Base-by-base conservation (phyloP, 2,113 vertebrate genomes). In the Oceanites oceanicus region DNA sequence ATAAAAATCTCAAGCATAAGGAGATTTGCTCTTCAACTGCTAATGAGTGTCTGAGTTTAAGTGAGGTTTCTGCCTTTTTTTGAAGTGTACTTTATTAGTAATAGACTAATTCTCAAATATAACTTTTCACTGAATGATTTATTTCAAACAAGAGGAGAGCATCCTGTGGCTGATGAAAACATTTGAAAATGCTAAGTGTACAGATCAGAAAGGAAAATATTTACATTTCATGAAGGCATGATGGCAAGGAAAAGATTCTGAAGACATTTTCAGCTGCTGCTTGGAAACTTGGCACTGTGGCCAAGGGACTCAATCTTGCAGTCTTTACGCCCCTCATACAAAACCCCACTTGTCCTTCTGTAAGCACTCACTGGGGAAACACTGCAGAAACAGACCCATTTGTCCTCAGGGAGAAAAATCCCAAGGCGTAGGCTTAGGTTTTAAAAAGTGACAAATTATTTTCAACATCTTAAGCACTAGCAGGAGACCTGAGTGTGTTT, bases 151-250 rank as follows among this genome's bases (percentile, higher is more conserved):
- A 81, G 61, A 86, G 26, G 32, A 67, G 40, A 88, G 55, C 82
- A 86, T 71, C 44, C 40, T 91, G 56, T 49, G 56, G 83, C 56
- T 87, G 56, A 81, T 61, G 70, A 92, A 96, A 94, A 91, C 53
- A 68, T 89, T 87, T 94, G 40, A 36, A 95, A 96, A 58, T 85
- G 66, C 53, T 89, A 78, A 91, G 49, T 58, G n/a, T 78, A 84
- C 65, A 82, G n/a, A 63, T 87, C 83, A 92, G 80, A 92, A 94
- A 81, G 30, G 68, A 96, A 95, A 94, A 97, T 94, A 94, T 96
- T 97, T 94, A 78, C 26, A 9, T 96, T 96, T 87, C 53, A 72
- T 65, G 49, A 95, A 81, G 34, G 44, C 56, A 56, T 68, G 72
- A 86, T 86, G 68, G 56, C 49, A 84, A 71, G 70, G 36, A 78